These are phyloP conservation scores for Bothrops alternatus DNA, from an alignment of 2,797 vertebrate genomes.

Conservation along the genomic window DNA sequence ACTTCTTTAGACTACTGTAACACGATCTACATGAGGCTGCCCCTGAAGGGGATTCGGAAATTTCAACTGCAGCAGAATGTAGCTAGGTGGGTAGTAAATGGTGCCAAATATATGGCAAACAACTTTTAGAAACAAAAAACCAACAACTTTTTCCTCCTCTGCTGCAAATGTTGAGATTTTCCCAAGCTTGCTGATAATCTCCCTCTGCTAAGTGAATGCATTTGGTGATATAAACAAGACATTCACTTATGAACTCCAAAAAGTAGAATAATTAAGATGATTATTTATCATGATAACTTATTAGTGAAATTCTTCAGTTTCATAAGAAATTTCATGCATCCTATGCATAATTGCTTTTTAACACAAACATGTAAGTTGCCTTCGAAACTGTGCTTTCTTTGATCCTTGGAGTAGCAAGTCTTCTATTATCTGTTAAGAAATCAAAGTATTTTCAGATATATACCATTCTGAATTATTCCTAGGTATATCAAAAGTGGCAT, in stretches of 20 bases:
- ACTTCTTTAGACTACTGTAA: neutral
- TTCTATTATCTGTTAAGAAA: neutral
- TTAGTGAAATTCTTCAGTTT: neutral
- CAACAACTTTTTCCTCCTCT: neutral
- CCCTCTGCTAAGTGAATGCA: neutral
- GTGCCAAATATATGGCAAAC: neutral
- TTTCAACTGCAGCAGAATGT: neutral
- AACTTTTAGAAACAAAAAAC: neutral
- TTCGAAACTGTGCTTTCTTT: neutral
- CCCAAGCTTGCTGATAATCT: neutral
- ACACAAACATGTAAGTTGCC: neutral
- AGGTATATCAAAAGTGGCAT: neutral
- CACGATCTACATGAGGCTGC: neutral
- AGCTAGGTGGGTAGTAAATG: neutral
- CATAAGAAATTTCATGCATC: neutral
- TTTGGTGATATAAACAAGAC: neutral
- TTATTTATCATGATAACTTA: neutral
- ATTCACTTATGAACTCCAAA: no score
- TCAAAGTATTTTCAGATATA: neutral
- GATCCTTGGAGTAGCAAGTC: neutral
- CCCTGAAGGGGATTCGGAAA: neutral
- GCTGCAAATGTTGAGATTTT: neutral
- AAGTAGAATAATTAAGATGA: neutral
- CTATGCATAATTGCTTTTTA: neutral
- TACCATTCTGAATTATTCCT: neutral